A percentile compares a stretch with the other conserved stretches of the same genome.
These are phyloP conservation scores for Passerculus sandwichensis DNA, from an alignment of 2,797 vertebrate genomes.

Conservation along the genomic window DNA sequence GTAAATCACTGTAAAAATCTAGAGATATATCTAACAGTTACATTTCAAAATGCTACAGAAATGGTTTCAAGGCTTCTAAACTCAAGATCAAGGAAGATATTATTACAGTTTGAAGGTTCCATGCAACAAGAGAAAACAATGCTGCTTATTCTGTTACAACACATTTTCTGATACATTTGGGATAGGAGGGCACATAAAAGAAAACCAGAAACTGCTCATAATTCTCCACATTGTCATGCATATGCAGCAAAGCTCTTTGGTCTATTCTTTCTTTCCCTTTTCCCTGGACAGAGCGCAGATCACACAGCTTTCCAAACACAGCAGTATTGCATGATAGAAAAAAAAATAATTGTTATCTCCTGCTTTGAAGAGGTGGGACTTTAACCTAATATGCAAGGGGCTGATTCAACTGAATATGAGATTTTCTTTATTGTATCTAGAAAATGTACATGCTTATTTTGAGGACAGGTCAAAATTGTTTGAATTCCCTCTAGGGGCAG, in stretches of 20 bases:
- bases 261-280: background rate
- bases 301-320: slow-evolving; percentile 16
- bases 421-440: slow-evolving; percentile 17
- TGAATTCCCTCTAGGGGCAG: background rate
- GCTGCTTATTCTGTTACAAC: background rate
- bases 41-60: background rate
- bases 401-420: slow-evolving; percentile 2
- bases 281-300: slow-evolving; percentile 11
- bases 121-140: background rate
- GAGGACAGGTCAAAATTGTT: background rate
- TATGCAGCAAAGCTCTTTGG: background rate
- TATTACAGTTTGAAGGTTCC: background rate
- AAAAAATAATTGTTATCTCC: background rate
- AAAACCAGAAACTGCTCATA: background rate
- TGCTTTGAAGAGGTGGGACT: slow-evolving; percentile 17
- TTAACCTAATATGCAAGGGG: slow-evolving; percentile 38
- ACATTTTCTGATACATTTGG: background rate
- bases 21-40: background rate
- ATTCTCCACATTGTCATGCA: background rate
- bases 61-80: background rate
- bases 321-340: background rate
- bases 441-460: background rate
- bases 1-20: background rate
- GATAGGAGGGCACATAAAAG: background rate
- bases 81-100: background rate